A percentile compares a stretch with the other conserved stretches of the same genome.
Evolutionary conservation across 2,113 vertebrate species (phyloP).

Genomic region (Eubucco bourcierii): DNA sequence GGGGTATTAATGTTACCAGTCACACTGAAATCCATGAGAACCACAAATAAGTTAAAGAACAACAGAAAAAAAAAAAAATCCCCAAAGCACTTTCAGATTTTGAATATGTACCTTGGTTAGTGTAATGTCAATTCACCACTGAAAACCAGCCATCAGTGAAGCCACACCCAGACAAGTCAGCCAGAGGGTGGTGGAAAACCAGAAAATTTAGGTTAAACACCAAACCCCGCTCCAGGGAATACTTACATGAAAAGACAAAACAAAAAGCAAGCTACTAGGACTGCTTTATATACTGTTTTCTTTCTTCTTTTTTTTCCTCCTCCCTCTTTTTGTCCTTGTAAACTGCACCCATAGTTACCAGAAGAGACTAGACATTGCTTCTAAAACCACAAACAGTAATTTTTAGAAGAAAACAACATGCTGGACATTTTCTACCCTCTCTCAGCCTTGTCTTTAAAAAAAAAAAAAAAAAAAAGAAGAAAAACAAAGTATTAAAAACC

Average conservation of each 20-base stretch:
- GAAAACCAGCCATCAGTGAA: background rate
- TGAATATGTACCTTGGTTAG: background rate
- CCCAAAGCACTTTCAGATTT: background rate
- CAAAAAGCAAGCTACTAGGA: background rate
- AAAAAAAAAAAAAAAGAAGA: background rate
- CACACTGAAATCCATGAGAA: background rate
- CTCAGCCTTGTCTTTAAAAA: background rate
- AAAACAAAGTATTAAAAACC: conserved; percentile 10
- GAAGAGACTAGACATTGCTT: background rate
- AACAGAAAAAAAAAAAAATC: background rate
- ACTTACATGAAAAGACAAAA: background rate
- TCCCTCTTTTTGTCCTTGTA: background rate
- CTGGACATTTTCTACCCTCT: conserved; percentile 4
- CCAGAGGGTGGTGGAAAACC: conserved; percentile 10
- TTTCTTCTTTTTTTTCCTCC: background rate
- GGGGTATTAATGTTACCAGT: background rate
- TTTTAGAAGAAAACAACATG: conserved; percentile 29
- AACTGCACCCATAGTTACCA: background rate
- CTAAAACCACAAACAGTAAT: conserved; percentile 39
- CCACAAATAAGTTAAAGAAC: background rate
- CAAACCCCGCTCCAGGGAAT: background rate
- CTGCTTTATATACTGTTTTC: background rate
- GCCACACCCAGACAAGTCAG: background rate
- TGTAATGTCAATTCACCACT: background rate
- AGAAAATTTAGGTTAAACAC: conserved; percentile 13